These are phyloP conservation scores for Atrichornis clamosus DNA, from an alignment of 2,113 vertebrate species.

Conservation along the genomic window DNA sequence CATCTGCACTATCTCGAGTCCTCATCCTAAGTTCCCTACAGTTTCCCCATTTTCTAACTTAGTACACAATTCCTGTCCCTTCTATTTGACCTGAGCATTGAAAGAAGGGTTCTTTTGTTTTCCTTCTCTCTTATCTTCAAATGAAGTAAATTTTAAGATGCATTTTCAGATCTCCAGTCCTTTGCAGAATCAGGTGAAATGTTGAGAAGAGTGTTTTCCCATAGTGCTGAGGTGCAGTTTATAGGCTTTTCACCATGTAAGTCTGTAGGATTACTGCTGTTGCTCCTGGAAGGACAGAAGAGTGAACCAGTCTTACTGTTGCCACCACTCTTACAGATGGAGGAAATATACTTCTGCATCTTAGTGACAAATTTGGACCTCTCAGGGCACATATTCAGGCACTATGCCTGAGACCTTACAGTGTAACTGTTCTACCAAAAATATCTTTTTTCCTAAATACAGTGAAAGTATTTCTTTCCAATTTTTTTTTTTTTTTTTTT, in stretches of 20 bases:
- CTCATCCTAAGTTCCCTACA: accelerated
- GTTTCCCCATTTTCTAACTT: not conserved
- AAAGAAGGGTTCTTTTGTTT: not conserved
- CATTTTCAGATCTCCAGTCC: not conserved
- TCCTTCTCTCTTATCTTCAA: not conserved
- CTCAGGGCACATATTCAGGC: not conserved
- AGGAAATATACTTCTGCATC: not conserved
- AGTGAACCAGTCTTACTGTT: not conserved
- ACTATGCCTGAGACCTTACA: not conserved
- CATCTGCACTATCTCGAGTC: not conserved
- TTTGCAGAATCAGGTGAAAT: not conserved
- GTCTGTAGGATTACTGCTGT: not conserved
- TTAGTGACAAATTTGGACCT: not conserved
- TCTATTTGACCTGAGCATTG: not conserved
- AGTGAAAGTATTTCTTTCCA: not conserved
- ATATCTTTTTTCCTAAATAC: not conserved
- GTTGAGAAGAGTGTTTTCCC: not conserved
- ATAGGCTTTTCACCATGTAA: not conserved
- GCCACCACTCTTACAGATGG: not conserved
- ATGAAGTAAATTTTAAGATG: not conserved
- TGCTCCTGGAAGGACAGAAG: not conserved
- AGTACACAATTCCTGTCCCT: not conserved
- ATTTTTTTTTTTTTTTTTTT: not conserved
- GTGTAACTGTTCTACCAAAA: not conserved
- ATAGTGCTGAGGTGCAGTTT: not conserved